Percentiles rank a stretch among this genome's conserved stretches.
Conservation (phyloP, 92 coral and sea anemone species). For the Ricordea florida region DNA sequence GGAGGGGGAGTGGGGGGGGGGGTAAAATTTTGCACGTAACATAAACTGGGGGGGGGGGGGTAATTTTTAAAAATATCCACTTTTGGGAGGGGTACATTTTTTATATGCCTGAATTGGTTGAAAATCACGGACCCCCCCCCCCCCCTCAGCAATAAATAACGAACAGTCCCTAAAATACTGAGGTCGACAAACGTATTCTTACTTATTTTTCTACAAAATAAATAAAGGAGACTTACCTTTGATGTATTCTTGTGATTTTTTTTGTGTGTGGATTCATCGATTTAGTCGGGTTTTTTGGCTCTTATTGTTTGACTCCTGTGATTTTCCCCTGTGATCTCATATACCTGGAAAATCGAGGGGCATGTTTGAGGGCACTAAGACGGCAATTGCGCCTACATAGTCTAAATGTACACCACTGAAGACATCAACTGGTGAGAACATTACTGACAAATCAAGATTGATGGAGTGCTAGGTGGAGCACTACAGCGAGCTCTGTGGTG, state of each 20-base stretch:
- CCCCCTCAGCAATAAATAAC: conserved; percentile 13
- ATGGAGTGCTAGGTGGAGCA: neutral
- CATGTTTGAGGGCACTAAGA: no score
- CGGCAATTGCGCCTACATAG: no score
- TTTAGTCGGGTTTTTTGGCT: no score
- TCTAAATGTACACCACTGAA: no score
- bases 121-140: conserved; percentile 26
- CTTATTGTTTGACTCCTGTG: no score
- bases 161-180: conserved; percentile 26
- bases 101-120: conserved; percentile 22
- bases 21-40: neutral
- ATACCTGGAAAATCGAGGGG: no score
- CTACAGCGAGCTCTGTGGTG: neutral
- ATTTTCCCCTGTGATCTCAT: no score
- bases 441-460: neutral
- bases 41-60: conserved; percentile 10
- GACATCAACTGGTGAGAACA: neutral
- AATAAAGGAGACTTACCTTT: no score
- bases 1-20: neutral
- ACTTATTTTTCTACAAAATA: no score
- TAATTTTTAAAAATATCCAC: conserved; percentile 18
- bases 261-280: no score
- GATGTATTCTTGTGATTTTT: no score
- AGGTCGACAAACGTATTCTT: no score
- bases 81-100: conserved; percentile 19